These are phyloP conservation scores for Percopsis transmontana DNA, from an alignment of 2,113 vertebrate genomes.

Conservation along the genomic window DNA sequence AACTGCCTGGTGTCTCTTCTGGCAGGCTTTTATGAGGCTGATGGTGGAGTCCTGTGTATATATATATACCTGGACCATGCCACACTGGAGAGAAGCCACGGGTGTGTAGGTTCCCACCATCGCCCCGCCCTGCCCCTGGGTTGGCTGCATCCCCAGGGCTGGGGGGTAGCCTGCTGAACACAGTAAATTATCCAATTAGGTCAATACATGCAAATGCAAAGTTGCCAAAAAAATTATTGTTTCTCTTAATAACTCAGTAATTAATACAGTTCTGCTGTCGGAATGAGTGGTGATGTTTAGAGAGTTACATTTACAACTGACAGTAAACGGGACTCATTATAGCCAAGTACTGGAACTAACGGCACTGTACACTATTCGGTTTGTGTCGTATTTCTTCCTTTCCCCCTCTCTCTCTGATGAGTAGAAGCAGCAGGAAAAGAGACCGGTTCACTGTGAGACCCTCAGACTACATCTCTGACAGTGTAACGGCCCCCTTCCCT, in stretches of 20 bases:
- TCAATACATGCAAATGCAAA: too few species aligned
- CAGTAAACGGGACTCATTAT: background rate
- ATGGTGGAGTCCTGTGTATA: conserved; percentile 25
- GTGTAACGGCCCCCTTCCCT: conserved; percentile 97
- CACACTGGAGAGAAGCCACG: conserved; percentile 85
- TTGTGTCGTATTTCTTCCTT: background rate
- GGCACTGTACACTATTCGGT: background rate
- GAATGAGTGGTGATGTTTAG: too few species aligned
- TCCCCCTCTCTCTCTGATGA: conserved; percentile 34
- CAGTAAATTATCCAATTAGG: conserved; percentile 23
- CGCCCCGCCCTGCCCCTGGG: conserved; percentile 83
- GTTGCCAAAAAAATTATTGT: conserved; percentile 24
- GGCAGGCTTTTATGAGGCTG: background rate
- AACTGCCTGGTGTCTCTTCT: background rate
- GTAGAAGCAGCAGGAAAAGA: conserved; percentile 90
- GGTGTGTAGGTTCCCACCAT: conserved; percentile 88
- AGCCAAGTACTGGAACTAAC: background rate
- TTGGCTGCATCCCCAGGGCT: conserved; percentile 82
- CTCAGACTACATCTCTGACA: conserved; percentile 98
- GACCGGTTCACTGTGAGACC: conserved; percentile 99
- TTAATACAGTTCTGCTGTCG: too few species aligned
- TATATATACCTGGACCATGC: conserved; percentile 71
- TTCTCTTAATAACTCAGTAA: background rate
- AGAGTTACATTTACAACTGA: background rate
- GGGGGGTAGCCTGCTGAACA: conserved; percentile 82